Evolutionary conservation across 2,888 invertebrate genomes (phyloP).

Genomic region (Nebria salina): DNA sequence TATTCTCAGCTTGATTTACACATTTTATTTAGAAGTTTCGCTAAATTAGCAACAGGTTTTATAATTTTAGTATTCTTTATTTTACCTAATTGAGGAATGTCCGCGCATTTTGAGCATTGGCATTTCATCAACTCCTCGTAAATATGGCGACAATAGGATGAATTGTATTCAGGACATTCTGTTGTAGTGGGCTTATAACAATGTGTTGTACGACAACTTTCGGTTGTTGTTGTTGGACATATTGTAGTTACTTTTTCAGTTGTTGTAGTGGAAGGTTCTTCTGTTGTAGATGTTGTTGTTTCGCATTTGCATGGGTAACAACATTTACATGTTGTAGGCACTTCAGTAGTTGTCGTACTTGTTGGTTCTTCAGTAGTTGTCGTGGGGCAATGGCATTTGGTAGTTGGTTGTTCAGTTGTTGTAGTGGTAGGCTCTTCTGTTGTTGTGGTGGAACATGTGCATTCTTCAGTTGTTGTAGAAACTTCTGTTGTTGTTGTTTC

Average conservation of each 20-base stretch:
- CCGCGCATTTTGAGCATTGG: slow-evolving; percentile 21
- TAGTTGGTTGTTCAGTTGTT: neutral
- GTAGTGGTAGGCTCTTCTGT: neutral
- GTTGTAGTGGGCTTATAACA: neutral
- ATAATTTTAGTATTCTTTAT: neutral
- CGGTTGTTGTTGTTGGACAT: slow-evolving; percentile 15
- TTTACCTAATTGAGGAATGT: slow-evolving; percentile 20
- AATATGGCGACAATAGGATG: slow-evolving; percentile 21
- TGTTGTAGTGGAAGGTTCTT: slow-evolving; percentile 3
- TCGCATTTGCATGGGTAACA: neutral
- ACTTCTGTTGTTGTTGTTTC: neutral
- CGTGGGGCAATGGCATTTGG: neutral
- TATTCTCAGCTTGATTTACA: neutral
- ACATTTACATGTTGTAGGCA: slow-evolving; percentile 8
- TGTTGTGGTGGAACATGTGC: neutral
- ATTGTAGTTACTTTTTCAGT: neutral
- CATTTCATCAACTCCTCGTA: slow-evolving; percentile 29
- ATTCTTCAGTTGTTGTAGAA: neutral
- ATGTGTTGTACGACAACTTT: neutral
- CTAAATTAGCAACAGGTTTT: neutral
- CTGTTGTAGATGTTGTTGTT: slow-evolving; percentile 12
- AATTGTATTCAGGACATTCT: slow-evolving; percentile 14
- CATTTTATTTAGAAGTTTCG: neutral
- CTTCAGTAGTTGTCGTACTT: neutral
- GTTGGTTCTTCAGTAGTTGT: slow-evolving; percentile 5